A percentile compares a stretch with the other conserved stretches of the same genome.
Conservation (phyloP, 2,888 invertebrate species). For the Caenorhabditis imperialis region DNA sequence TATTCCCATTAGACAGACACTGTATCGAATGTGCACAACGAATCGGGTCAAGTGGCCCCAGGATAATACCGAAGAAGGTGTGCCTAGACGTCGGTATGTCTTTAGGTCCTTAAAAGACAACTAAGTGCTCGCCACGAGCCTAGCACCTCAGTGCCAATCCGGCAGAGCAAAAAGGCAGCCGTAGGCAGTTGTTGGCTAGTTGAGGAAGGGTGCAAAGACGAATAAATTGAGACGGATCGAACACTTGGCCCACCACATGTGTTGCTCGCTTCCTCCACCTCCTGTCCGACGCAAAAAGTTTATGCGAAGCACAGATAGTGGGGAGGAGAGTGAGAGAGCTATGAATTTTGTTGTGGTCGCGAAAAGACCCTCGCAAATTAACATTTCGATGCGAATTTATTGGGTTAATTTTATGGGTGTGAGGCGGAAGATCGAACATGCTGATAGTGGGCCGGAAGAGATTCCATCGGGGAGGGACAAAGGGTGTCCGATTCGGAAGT, state of each 20-base stretch:
- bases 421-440: conserved; percentile 36
- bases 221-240: conserved; percentile 23
- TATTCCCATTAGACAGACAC: no score
- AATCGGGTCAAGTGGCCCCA: conserved; percentile 26
- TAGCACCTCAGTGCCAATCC: no score
- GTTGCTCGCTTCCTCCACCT: conserved; percentile 11
- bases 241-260: conserved; percentile 34
- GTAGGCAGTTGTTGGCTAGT: no score
- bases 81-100: no score
- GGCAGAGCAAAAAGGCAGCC: no score
- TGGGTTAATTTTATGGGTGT: no score
- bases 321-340: background rate
- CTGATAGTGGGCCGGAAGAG: no score
- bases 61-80: conserved; percentile 31
- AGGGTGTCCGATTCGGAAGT: no score
- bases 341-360: conserved; percentile 23
- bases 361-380: conserved; percentile 22
- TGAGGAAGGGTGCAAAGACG: conserved; percentile 12
- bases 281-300: conserved; percentile 19
- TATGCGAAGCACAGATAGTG: conserved; percentile 20
- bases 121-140: no score
- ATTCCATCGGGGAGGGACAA: no score
- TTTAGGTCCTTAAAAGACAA: no score
- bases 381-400: conserved; percentile 31
- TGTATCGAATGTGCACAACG: conserved; percentile 36